Conservation (phyloP, 2,113 vertebrate species). For the Pygathrix nemaeus region DNA sequence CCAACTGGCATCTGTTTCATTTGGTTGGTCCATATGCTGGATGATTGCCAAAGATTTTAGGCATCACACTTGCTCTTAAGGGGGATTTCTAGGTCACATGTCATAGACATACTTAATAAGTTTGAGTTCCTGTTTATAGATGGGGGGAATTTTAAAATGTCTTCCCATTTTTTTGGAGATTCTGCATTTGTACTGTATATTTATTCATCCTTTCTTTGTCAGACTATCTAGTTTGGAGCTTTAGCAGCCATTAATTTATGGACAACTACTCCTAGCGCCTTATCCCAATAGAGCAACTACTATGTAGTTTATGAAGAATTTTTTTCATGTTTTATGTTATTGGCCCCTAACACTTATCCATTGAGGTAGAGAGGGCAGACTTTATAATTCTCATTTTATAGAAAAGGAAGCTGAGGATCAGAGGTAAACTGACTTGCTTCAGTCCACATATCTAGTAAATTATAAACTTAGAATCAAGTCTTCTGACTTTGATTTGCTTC, state of each 20-base stretch:
- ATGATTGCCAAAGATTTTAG: slow-evolving; percentile 36
- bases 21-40: background rate
- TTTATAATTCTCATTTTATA: slow-evolving; percentile 29
- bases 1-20: background rate
- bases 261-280: background rate
- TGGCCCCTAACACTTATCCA: background rate
- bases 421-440: slow-evolving; percentile 5
- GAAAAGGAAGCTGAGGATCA: slow-evolving; percentile 28
- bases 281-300: background rate
- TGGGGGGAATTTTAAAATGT: background rate
- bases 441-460: background rate
- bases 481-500: slow-evolving; percentile 20
- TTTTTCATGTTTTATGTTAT: slow-evolving; percentile 33
- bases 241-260: background rate
- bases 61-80: background rate
- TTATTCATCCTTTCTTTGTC: slow-evolving; percentile 20
- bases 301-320: background rate
- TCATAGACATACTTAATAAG: slow-evolving; percentile 10
- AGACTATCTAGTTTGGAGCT: background rate
- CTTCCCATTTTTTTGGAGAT: background rate
- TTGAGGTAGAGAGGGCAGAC: slow-evolving; percentile 24
- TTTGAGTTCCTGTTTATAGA: slow-evolving; percentile 35
- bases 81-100: background rate
- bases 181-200: background rate
- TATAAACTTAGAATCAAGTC: slow-evolving; percentile 14